These are phyloP conservation scores for Scaptodrosophila lebanonensis DNA, from an alignment of 1,140 invertebrate species.

Conservation along the genomic window DNA sequence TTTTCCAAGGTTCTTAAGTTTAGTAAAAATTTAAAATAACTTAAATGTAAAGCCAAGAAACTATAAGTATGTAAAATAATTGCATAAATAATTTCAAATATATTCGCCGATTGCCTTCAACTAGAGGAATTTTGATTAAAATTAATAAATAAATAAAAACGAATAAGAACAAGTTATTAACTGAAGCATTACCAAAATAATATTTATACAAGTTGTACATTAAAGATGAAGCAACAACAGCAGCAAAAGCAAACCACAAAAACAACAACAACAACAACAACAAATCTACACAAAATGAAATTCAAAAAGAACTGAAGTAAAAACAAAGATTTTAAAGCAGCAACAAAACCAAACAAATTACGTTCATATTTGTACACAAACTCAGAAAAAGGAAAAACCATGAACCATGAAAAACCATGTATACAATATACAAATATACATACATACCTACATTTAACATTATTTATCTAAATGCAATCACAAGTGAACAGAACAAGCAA, in stretches of 20 bases:
- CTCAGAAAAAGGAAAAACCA: slow-evolving; percentile 18
- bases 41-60: slow-evolving; percentile 26
- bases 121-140: slow-evolving; percentile 77
- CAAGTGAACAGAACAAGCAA: slow-evolving; percentile 16
- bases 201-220: slow-evolving; percentile 46
- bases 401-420: slow-evolving; percentile 26
- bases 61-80: slow-evolving; percentile 69
- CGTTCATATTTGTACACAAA: slow-evolving; percentile 23
- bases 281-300: slow-evolving; percentile 47
- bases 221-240: slow-evolving; percentile 13
- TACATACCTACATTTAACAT: slow-evolving; percentile 8
- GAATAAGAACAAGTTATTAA: slow-evolving; percentile 49
- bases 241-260: slow-evolving; percentile 16
- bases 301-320: slow-evolving; percentile 75
- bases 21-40: slow-evolving; percentile 30
- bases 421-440: background rate
- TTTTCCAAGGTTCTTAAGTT: slow-evolving; percentile 58
- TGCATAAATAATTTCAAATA: slow-evolving; percentile 77
- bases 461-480: slow-evolving; percentile 26
- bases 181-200: slow-evolving; percentile 42
- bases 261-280: slow-evolving; percentile 22
- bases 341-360: slow-evolving; percentile 56
- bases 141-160: slow-evolving; percentile 57
- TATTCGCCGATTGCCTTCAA: slow-evolving; percentile 78
- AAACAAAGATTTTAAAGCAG: slow-evolving; percentile 72